Conservation (phyloP, 2,797 vertebrate species). For the Cirrhinus mrigala region DNA sequence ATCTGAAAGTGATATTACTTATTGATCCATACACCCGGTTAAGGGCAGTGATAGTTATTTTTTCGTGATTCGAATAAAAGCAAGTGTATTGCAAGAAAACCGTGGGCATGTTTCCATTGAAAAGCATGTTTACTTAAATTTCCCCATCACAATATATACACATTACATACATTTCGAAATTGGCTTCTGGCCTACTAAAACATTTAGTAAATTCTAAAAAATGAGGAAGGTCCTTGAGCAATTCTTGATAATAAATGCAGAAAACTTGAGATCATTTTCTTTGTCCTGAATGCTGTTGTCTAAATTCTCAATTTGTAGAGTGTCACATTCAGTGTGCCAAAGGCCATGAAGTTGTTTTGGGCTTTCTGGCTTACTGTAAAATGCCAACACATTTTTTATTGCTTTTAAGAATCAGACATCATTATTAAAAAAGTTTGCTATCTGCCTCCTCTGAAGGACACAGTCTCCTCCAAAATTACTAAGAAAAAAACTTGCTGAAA, state of each 20-base stretch:
- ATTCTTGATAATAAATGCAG: conserved; percentile 15
- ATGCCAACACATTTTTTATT: conserved; percentile 65
- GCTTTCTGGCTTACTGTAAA: conserved; percentile 66
- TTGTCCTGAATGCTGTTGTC: conserved; percentile 54
- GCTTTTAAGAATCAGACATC: conserved; percentile 17
- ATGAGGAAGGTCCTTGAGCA: conserved; percentile 7
- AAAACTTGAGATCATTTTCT: conserved; percentile 57
- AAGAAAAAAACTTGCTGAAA: too few species aligned
- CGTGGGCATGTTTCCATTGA: background rate
- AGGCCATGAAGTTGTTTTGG: conserved; percentile 73
- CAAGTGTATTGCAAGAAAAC: conserved; percentile 9
- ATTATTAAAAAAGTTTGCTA: conserved; percentile 40
- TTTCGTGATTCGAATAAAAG: background rate
- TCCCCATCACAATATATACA: background rate
- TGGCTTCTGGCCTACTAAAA: conserved; percentile 9
- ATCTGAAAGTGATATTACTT: too few species aligned
- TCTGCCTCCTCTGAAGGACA: conserved; percentile 31
- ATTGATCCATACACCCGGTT: too few species aligned
- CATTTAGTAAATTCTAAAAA: conserved; percentile 21
- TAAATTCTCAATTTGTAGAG: conserved; percentile 56
- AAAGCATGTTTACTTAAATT: background rate
- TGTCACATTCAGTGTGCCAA: conserved; percentile 72
- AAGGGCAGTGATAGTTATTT: too few species aligned
- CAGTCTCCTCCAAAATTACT: conserved; percentile 6
- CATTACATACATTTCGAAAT: background rate